Percentiles rank a stretch among this genome's conserved stretches.
phyloP scores from a whole-genome alignment of 1,140 invertebrate species.

The Procambarus virginalis region DNA sequence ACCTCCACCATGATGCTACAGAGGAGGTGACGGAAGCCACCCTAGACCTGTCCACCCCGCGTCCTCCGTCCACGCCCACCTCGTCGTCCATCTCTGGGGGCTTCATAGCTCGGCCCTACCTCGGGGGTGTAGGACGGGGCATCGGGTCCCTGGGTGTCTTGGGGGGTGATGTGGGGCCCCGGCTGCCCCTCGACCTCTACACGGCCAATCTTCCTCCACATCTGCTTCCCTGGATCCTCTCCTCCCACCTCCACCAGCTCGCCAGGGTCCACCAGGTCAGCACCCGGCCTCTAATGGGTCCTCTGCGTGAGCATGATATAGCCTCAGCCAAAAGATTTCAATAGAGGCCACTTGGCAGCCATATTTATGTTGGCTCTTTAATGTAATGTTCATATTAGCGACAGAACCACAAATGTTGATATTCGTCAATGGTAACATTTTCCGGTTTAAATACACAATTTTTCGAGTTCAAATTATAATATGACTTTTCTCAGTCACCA shows the following conservation, averaged over 20 bases:
- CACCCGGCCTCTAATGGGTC: too few relatives aligned
- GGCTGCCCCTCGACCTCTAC: conserved; percentile 38
- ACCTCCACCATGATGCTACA: background rate
- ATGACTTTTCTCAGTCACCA: too few relatives aligned
- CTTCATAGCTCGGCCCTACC: background rate
- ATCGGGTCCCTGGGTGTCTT: background rate
- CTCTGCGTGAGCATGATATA: too few relatives aligned
- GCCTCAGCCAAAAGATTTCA: too few relatives aligned
- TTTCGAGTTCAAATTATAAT: too few relatives aligned
- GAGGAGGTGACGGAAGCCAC: conserved; percentile 26
- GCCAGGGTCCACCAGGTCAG: conserved; percentile 43
- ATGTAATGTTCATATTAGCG: too few relatives aligned
- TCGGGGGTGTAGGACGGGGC: background rate
- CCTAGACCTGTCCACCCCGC: conserved; percentile 38
- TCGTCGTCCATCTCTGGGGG: background rate
- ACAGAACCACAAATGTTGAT: too few relatives aligned
- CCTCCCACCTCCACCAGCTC: conserved; percentile 52
- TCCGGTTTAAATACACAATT: too few relatives aligned
- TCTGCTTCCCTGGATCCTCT: conserved; percentile 52
- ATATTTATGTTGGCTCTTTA: too few relatives aligned
- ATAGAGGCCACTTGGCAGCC: too few relatives aligned
- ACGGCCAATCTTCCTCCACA: conserved; percentile 56
- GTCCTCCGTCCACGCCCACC: conserved; percentile 29
- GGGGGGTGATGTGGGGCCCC: background rate
- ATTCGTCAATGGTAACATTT: too few relatives aligned